Evolutionary conservation across 1,140 invertebrate genomes (phyloP), one percentile per base, ranked within the genome.

Genomic region (Drosophila ogumai): DNA sequence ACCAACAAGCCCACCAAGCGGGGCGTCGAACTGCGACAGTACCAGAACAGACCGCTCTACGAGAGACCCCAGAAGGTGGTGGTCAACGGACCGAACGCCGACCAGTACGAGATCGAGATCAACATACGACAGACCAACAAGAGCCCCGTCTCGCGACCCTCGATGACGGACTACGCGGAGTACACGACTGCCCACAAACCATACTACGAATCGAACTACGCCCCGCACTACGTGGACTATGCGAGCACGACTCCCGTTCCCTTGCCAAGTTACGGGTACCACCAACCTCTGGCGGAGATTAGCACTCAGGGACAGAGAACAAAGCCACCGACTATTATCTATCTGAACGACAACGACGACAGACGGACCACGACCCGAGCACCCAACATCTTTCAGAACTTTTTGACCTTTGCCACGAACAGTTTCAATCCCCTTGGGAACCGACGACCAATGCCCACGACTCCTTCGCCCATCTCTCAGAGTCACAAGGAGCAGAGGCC

Each of bases 31-130:
- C 57, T 90, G 28, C 75, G 91, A 69, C 85, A 92, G 54, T 90
- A 90, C 41, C 75, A 85, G 52, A 79, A 68, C 32, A 71, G 76
- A 59, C 71, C 78, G 6, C 41, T 69, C 6, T 90, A 91, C 43
- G 79, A 71, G 12, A 44, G 74, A 56, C 88, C 91, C 6, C 85
- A 91, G 10, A 92, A 92, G 31, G 82, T 92, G 22, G 73, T 92
- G 32, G 78, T 92, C 2, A 90, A 85, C 38, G 84, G 85, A 68
- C 87, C 86, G 6, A 80, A 81, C 32, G 36, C 79, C 6, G 90
- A 91, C 55, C 87, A 92, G 44, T 92, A 92, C 49, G 92, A 92
- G 69, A 92, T 92, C 9, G 92, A 92, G 65, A 92, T 92, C 3
- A 92, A 92, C 28, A 92, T 92, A 55, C 49, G 91, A 77, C 91